Evolutionary conservation across 2,888 invertebrate genomes (phyloP), one percentile per base, ranked within the genome.

Genomic region (Drosophila prostipennis): DNA sequence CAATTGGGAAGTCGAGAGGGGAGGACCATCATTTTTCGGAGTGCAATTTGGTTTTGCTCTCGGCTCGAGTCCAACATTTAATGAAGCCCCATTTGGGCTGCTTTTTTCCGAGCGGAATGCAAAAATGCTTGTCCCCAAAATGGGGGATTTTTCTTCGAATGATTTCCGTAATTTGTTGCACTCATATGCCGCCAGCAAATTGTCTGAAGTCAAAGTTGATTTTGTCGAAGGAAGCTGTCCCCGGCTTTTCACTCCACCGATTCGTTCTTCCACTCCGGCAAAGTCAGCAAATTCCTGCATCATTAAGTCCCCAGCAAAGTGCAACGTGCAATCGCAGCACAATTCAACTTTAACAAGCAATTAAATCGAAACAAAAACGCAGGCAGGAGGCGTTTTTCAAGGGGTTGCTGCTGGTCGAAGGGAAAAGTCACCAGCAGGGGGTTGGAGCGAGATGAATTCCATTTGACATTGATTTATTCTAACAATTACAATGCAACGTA

Each of bases 311-410:
- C 39, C 45, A 11, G 51, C 60, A 45, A 37, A 40, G 69, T 68
- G 55, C 65, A 88, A 74, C 78, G 78, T 80, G 77, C 84, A 65
- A 51, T 74, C 63, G 84, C 75, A 79, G 80, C 84, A 86, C 80
- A 88, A 89, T 88, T 82, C 83, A 72, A 77, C 86, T 82, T 87
- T 84, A 84, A 84, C 84, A 84, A 89, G 89, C 84, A 85, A 85
- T 85, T 89, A 85, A 89, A 85, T 87, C 85, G 84, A 84, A 87
- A 85, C 84, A 84, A 89, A 84, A 77, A 68, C 61, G 40, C 60
- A 49, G 56, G 51, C 72, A 60, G 48, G 49, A 75, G 58, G 11
- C 14, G 32, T 23, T 39, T 40, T 45, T 36, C 57, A n/a, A 40
- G 52, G 42, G 42, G 16, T 51, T 46, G 13, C 29, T 32, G 37